Evolutionary conservation across 2,797 vertebrate species (phyloP).

Genomic region (Tamandua tetradactyla): DNA sequence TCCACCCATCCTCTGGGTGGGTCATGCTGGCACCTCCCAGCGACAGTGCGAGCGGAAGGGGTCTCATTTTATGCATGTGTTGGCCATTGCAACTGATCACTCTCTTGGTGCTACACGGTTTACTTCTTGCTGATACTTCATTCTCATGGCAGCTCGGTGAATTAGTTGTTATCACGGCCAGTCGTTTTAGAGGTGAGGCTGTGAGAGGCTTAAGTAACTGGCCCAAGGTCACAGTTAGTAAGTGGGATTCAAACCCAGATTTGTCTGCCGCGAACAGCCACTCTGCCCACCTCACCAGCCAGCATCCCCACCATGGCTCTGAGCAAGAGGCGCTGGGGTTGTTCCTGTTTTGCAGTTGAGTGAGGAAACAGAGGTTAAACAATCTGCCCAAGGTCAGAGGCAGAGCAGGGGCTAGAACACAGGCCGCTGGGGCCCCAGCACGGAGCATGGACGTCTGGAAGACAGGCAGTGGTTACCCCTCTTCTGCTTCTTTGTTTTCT

Average conservation of each 20-base stretch:
- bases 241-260: not conserved
- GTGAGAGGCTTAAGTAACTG: not conserved
- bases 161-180: not conserved
- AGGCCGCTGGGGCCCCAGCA: not conserved
- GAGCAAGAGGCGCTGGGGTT: not conserved
- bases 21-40: not conserved
- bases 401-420: not conserved
- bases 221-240: not conserved
- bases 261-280: not conserved
- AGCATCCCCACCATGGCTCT: not conserved
- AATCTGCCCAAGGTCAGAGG: constrained; percentile 5
- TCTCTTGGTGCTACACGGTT: not conserved
- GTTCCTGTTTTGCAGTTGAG: not conserved
- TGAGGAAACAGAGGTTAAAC: constrained; percentile 14
- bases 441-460: constrained; percentile 23
- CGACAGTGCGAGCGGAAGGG: not conserved
- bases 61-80: not conserved
- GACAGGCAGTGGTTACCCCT: not conserved
- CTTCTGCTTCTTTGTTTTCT: not conserved
- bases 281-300: not conserved
- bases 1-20: not conserved
- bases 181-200: not conserved
- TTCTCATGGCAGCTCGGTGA: not conserved
- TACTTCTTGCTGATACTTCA: not conserved
- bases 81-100: not conserved